Percentiles rank a stretch among this genome's conserved stretches.
Conservation (phyloP, 2,113 vertebrate genomes). For the Clupea harengus region DNA sequence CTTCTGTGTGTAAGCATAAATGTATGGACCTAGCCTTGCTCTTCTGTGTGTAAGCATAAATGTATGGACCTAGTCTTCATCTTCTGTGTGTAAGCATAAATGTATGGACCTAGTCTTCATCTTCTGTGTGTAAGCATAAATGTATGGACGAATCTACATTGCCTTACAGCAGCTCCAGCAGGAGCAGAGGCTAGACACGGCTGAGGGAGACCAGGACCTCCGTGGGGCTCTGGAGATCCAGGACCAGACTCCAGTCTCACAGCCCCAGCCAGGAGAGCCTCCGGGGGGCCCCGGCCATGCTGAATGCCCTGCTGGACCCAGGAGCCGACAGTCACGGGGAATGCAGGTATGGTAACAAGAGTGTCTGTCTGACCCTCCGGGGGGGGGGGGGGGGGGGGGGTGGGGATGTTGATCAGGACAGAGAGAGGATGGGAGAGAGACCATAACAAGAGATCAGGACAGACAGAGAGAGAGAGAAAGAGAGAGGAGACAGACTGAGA, state of each 20-base stretch:
- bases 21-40: not conserved
- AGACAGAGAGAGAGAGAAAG: not conserved
- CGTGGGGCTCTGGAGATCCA: not conserved
- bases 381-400: not conserved
- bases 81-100: not conserved
- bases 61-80: not conserved
- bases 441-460: not conserved
- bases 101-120: not conserved
- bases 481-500: no score
- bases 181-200: not conserved
- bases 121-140: not conserved
- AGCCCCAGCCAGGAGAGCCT: not conserved
- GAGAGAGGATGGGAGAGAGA: not conserved
- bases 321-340: slow-evolving; percentile 8
- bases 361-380: not conserved
- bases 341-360: not conserved
- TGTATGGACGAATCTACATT: not conserved
- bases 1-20: not conserved
- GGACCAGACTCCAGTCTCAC: not conserved
- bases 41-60: not conserved
- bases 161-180: slow-evolving; percentile 1
- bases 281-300: not conserved
- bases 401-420: not conserved
- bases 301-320: not conserved
- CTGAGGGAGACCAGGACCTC: not conserved